Evolutionary conservation across 64 coral and sea anemone genomes (phyloP), one percentile per base, ranked within the genome.

Genomic region (Trachythela sp.): DNA sequence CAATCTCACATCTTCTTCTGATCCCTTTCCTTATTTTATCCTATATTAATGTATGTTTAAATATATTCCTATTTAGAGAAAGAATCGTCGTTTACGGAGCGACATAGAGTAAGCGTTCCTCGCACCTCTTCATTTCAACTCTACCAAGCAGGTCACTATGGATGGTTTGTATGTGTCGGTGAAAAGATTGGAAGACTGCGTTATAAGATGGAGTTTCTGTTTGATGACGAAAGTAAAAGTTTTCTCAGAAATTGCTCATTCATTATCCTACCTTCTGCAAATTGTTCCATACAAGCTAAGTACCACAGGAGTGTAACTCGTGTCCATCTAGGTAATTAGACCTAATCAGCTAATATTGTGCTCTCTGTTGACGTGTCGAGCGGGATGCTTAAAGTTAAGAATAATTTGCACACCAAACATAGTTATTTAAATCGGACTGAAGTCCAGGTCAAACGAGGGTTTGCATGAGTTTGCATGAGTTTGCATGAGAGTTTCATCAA

Each of bases 121-220:
- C 75, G 37, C 8, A 80, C 75, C 6, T 80, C 75, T 29, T 80
- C 75, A 36, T 80, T 80, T 39, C 75, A 80, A 80, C 75, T 80
- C 15, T 80, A 80, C 34, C 15, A 37, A 39, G 75, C 75, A 17
- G 2, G 75, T 4, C 75, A 80, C 20, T 80, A 29, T 36, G 75
- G 75, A 11, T 80, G 75, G 75, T 80, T 80, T 10, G 31, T 80
- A 9, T 80, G 75, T 36, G 75, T 80, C 75, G 75, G 75, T 18
- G 37, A 80, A 34, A 35, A 35, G 17, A 34, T 80, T 10, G 75
- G 32, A 9, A 80, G 75, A 77, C 71, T 77, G 9, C 71, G 71
- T 32, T 77, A 77, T 38, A 38, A 35, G 9, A 27, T 20, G 26
- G 56, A n/a, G 56, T 64, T 64, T 64, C 20, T 80, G 6, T 80